Base-by-base conservation (phyloP, 1,140 invertebrate species). In the Temnothorax nylanderi region DNA sequence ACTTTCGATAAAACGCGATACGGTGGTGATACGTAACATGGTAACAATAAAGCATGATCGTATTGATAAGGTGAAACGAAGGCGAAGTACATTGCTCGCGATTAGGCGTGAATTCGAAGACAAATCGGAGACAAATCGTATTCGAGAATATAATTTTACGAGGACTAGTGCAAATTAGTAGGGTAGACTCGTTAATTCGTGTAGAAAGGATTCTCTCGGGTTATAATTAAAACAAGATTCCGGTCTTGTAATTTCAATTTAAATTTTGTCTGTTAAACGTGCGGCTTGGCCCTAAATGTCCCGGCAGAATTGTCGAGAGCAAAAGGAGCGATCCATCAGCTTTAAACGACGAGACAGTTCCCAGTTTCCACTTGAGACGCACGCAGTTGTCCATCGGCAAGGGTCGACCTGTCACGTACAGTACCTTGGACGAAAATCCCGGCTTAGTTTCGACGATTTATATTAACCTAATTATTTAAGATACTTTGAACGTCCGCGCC, bases 391-490 rank as follows among this genome's bases (percentile, higher is more conserved):
- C 78, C 64, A 67, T 34, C 34, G 16, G 72, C 21, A 51, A 65
- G 56, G 56, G 72, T 8, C 80, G 41, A 32, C 64, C 78, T 88
- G 85, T 90, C 88, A 90, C 89, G 85, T 90, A 84, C 72, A 89
- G 47, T 78, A 82, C 69, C 56, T 84, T 34, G 77, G 32, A 78
- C 60, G 47, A 76, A 69, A 84, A 88, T 90, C 71, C 71, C 87
- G 21, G 80, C 49, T 76, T 81, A 89, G 76, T 87, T 87, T 82
- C 75, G 62, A 76, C 88, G 88, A 90, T 84, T 91, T 89, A 92
- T 92, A 90, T 88, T 88, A 91, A 72, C 71, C 76, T 76, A 85
- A 92, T 88, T 90, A 89, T 64, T 74, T 82, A 71, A 85, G 81
- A 82, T 88, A 88, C n/a, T 74, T 72, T 34, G 41, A 76, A 71